These are phyloP conservation scores for Bombycilla garrulus DNA, from an alignment of 2,113 vertebrate genomes.

Conservation along the genomic window DNA sequence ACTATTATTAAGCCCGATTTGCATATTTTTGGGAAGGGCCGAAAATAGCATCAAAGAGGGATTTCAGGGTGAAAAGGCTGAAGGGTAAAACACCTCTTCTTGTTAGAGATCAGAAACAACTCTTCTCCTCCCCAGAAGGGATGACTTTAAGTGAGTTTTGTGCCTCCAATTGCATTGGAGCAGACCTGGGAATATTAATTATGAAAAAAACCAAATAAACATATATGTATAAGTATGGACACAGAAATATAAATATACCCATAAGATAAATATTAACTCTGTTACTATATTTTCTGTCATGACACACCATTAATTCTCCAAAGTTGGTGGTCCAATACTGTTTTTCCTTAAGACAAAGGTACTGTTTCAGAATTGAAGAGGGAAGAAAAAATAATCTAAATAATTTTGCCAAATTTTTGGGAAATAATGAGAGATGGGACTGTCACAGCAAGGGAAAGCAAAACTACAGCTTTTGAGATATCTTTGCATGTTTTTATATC, in stretches of 20 bases:
- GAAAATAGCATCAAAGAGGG: neutral
- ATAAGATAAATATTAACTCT: neutral
- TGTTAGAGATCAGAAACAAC: neutral
- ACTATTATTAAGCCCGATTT: neutral
- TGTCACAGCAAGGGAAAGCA: neutral
- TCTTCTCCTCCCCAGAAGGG: too few species aligned
- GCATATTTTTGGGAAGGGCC: neutral
- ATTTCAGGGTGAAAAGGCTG: neutral
- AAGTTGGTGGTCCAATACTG: fast-evolving
- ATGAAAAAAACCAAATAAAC: too few species aligned
- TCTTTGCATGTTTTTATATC: neutral
- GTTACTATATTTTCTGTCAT: fast-evolving
- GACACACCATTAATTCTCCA: fast-evolving
- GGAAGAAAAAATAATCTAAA: neutral
- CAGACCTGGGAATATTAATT: neutral
- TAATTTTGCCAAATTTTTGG: neutral
- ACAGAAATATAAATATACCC: neutral
- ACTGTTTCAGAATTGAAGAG: neutral
- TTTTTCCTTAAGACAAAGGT: neutral
- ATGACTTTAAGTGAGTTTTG: neutral
- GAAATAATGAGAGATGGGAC: neutral
- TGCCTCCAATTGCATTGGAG: neutral
- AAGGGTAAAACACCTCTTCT: neutral
- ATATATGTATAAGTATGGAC: neutral
- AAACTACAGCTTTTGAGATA: neutral